Evolutionary conservation across 2,888 invertebrate species (phyloP).

Genomic region (Pelosia muscerda): DNA sequence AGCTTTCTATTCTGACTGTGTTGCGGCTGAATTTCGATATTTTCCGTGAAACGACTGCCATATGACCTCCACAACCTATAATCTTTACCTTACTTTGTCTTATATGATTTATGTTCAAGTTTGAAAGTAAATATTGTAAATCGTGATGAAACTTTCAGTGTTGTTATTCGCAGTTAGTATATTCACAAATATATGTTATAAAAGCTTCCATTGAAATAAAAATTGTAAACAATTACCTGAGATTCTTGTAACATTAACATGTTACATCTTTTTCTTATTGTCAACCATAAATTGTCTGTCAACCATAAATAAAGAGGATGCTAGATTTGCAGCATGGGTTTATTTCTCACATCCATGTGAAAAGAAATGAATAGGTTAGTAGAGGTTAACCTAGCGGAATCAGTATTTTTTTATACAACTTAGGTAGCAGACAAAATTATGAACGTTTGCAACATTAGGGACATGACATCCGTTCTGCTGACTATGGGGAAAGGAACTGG

Average conservation of each 20-base stretch:
- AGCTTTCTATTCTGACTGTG: no score
- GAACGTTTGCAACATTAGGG: no score
- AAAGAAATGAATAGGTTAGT: background rate
- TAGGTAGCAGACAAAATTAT: no score
- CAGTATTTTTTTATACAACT: no score
- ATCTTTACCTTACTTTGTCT: no score
- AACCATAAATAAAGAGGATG: background rate
- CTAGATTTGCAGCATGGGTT: background rate
- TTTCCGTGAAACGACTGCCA: no score
- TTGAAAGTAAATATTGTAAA: background rate
- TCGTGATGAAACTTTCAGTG: background rate
- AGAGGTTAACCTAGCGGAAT: no score
- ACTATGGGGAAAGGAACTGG: no score
- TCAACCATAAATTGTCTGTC: background rate
- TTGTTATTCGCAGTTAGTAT: background rate
- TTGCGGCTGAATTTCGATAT: no score
- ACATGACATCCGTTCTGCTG: no score
- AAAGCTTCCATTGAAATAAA: background rate
- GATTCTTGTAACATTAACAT: background rate
- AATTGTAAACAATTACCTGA: background rate
- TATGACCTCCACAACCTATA: no score
- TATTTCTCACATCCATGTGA: background rate
- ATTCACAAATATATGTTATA: background rate
- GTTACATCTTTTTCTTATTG: background rate
- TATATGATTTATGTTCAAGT: background rate